Percentiles rank a stretch among this genome's conserved stretches.
Conservation (phyloP, 2,113 vertebrate genomes). For the Anarhynchus alexandrinus region DNA sequence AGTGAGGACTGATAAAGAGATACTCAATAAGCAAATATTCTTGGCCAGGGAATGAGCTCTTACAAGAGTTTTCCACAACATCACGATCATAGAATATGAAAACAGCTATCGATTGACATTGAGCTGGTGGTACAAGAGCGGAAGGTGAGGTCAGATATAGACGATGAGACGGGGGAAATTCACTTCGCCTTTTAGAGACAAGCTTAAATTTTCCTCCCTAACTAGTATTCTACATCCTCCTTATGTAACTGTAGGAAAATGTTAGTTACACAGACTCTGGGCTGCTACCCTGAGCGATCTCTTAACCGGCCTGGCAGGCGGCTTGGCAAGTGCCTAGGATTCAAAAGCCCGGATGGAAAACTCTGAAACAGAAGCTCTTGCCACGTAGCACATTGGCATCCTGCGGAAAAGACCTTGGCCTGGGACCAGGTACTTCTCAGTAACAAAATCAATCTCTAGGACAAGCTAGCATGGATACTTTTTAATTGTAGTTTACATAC, state of each 20-base stretch:
- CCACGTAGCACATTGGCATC: constrained; percentile 44
- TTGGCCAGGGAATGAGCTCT: neutral
- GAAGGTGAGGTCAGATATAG: neutral
- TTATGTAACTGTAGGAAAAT: constrained; percentile 32
- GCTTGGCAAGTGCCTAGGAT: constrained; percentile 13
- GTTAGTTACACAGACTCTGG: neutral
- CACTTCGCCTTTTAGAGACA: neutral
- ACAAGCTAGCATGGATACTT: neutral
- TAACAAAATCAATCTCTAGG: neutral
- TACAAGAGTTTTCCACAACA: neutral
- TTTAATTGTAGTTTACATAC: neutral
- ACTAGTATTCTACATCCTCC: neutral
- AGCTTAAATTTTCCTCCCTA: neutral
- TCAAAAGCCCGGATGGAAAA: constrained; percentile 39
- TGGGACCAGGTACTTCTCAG: neutral
- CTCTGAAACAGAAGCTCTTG: constrained; percentile 38
- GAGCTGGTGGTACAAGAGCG: neutral
- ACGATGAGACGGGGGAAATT: neutral
- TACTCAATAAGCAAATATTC: neutral
- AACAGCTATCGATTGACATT: neutral
- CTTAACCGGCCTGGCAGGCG: neutral
- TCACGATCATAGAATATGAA: neutral
- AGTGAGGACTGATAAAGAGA: neutral
- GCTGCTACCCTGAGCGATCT: neutral
- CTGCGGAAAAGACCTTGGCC: constrained; percentile 50